Evolutionary conservation across 2,113 vertebrate species (phyloP).

Genomic region (Pyxicephalus adspersus): DNA sequence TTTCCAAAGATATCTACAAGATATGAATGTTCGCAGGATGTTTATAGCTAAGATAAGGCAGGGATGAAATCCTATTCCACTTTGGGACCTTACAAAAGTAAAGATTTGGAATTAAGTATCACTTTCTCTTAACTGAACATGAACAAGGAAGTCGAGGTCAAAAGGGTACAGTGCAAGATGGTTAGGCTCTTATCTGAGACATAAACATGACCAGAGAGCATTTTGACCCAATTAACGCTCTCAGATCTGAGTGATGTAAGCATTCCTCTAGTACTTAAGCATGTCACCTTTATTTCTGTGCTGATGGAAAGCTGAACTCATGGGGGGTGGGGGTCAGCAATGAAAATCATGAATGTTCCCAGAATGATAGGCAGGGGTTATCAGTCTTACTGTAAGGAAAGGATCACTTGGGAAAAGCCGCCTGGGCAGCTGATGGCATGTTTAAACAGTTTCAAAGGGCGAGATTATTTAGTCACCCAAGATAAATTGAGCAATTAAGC

Average conservation of each 20-base stretch:
- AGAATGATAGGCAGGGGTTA: slow-evolving; percentile 33
- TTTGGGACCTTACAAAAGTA: slow-evolving; percentile 77
- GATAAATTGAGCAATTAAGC: too few species aligned
- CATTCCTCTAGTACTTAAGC: slow-evolving; percentile 74
- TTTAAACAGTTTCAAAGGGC: neutral
- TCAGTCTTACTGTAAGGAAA: slow-evolving; percentile 36
- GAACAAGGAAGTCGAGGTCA: slow-evolving; percentile 78
- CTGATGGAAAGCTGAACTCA: slow-evolving; percentile 64
- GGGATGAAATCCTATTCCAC: slow-evolving; percentile 73
- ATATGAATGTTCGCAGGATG: slow-evolving; percentile 79
- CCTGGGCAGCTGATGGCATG: slow-evolving; percentile 11
- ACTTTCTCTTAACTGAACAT: slow-evolving; percentile 78
- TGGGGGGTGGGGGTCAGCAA: slow-evolving; percentile 55
- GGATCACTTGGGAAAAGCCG: slow-evolving; percentile 7
- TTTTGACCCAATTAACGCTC: slow-evolving; percentile 83
- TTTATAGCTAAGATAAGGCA: slow-evolving; percentile 77
- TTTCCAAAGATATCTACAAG: slow-evolving; percentile 67
- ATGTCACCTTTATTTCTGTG: slow-evolving; percentile 70
- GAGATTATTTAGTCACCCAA: too few species aligned
- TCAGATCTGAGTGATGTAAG: slow-evolving; percentile 75
- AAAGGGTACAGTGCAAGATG: slow-evolving; percentile 77
- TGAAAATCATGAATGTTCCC: slow-evolving; percentile 55
- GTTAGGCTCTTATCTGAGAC: slow-evolving; percentile 83
- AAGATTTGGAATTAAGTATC: slow-evolving; percentile 78
- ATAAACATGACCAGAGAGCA: slow-evolving; percentile 83